Conservation (phyloP, 2,888 invertebrate species). For the Rhagophthalmus giganteus region DNA sequence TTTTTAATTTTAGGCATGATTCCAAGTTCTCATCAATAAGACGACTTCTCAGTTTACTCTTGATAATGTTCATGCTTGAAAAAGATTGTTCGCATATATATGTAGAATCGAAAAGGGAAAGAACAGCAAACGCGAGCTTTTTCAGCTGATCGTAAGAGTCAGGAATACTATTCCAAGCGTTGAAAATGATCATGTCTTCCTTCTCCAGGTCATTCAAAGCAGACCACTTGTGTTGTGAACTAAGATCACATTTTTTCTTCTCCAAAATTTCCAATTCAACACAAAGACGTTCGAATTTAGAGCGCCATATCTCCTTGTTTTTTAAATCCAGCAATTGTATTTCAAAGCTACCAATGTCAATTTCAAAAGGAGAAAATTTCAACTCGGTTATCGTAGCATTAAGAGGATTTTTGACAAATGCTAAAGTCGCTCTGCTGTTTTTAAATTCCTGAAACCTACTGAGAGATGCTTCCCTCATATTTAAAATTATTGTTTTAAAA, state of each 20-base stretch:
- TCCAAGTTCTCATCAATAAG: constrained; percentile 3
- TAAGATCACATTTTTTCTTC: constrained; percentile 40
- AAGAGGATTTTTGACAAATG: constrained; percentile 39
- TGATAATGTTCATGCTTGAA: constrained; percentile 35
- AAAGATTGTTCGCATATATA: constrained; percentile 33
- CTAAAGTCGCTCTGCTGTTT: constrained; percentile 40
- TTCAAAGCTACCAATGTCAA: too few species aligned
- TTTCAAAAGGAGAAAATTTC: too few species aligned
- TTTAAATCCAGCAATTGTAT: too few species aligned
- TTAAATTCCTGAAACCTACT: constrained; percentile 41
- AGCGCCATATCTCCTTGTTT: constrained; percentile 37
- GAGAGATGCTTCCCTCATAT: constrained; percentile 39
- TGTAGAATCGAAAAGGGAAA: constrained; percentile 30
- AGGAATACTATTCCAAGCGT: constrained; percentile 44
- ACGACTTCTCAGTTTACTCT: constrained; percentile 31
- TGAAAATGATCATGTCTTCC: constrained; percentile 11
- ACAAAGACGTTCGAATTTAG: constrained; percentile 46
- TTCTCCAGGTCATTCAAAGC: constrained; percentile 31
- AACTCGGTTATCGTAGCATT: constrained; percentile 35
- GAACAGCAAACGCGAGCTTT: constrained; percentile 33
- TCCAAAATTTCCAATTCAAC: constrained; percentile 48
- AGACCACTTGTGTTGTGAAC: constrained; percentile 36
- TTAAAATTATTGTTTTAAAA: constrained; percentile 28
- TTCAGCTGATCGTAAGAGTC: constrained; percentile 40
- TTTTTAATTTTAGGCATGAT: constrained; percentile 36